phyloP scores from a whole-genome alignment of 2,113 vertebrate species.

The Elaphurus davidianus region DNA sequence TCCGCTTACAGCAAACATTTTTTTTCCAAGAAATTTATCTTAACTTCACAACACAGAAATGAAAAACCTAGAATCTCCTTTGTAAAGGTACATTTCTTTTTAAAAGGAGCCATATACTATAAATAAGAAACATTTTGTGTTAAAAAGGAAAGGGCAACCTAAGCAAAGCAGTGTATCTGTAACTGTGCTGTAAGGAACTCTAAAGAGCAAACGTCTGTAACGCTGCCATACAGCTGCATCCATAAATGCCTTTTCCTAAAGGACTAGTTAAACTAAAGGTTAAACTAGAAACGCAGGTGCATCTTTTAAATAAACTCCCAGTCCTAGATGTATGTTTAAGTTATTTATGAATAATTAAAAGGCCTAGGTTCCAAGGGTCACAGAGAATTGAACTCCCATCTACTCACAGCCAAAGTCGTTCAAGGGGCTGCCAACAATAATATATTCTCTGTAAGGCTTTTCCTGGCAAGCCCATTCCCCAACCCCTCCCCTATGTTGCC shows the following conservation, averaged over 20 bases:
- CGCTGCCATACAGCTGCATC: neutral
- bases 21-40: conserved; percentile 34
- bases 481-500: neutral
- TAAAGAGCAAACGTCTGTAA: neutral
- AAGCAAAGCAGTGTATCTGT: neutral
- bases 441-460: neutral
- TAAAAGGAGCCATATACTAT: neutral
- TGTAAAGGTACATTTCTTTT: neutral
- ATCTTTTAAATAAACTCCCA: conserved; percentile 22
- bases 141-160: neutral
- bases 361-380: neutral
- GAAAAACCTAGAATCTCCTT: neutral
- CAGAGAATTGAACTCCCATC: conserved; percentile 16
- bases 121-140: neutral
- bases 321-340: neutral
- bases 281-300: neutral
- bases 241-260: neutral
- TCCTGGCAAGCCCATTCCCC: neutral
- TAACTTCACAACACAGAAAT: neutral
- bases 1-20: neutral
- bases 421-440: neutral
- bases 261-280: neutral
- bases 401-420: neutral
- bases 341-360: conserved; percentile 32
- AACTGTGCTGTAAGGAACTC: neutral